Evolutionary conservation across 2,113 vertebrate genomes (phyloP), one percentile per base, ranked within the genome.

Genomic region (Peromyscus californicus): DNA sequence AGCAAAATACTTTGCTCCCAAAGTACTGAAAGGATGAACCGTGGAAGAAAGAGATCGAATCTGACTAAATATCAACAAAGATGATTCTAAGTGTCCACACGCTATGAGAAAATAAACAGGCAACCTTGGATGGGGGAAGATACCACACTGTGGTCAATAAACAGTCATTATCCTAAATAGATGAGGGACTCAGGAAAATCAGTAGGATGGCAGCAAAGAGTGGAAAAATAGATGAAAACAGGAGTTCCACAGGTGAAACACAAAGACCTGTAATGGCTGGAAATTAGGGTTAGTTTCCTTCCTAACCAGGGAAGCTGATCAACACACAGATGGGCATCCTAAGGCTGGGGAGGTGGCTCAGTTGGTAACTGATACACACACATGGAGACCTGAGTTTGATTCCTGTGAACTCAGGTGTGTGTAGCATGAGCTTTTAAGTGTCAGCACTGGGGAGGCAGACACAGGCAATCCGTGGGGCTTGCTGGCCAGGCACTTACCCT

Each of bases 271-370:
- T 36, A 70, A 80, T n/a, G 63, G 57, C 33, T 54, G 59, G 70
- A 91, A 94, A 91, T 88, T 74, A 83, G 29, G 26, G 69, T 89
- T 78, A 12, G 1, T 91, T 93, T 95, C 26, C 63, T 72, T 93
- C 86, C 11, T 13, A 67, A 91, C 82, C 42, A 78, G 57, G 78
- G 54, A 93, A n/a, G 76, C 80, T 54, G 82, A 82, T 54, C 39
- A 69, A 15, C 5, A 19, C 42, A 57, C 67, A 26, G 67, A n/a
- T 24, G 63, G 7, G 42, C 84, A 69, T 51, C 45, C 69, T 22
- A 5, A 0, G 42, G 65, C 42, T 69, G 10, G 31, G 29, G 63
- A 87, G 31, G 19, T 8, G 17, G 63, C 31, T 86, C 42, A 51
- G 63, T 48, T 48, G 29, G 42, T 31, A 67, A 67, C 12, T 29